These are phyloP conservation scores for Notechis scutatus DNA, from an alignment of 2,113 vertebrate species.

Conservation along the genomic window DNA sequence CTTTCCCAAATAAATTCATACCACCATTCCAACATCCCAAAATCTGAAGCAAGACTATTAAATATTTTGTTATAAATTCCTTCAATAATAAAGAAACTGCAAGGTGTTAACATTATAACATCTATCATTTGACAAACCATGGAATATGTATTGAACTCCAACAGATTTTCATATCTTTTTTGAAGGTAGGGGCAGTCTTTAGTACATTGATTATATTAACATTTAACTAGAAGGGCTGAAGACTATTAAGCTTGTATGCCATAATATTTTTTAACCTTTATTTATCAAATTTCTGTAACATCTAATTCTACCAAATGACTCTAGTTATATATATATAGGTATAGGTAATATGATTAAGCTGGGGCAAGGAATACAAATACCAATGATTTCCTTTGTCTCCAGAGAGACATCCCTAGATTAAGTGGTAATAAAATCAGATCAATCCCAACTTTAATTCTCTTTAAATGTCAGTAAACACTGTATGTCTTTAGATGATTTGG, in stretches of 20 bases:
- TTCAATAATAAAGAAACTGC: neutral
- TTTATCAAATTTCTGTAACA: neutral
- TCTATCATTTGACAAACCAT: neutral
- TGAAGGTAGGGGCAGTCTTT: neutral
- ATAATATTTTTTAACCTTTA: neutral
- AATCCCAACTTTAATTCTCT: neutral
- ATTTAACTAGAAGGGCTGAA: neutral
- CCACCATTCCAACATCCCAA: neutral
- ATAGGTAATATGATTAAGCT: neutral
- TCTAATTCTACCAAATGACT: neutral
- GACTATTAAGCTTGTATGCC: neutral
- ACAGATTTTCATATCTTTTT: neutral
- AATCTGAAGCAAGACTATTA: neutral
- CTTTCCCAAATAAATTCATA: neutral
- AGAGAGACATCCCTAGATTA: neutral
- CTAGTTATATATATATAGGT: neutral
- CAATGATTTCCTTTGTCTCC: neutral
- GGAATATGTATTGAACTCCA: neutral
- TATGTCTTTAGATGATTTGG: neutral
- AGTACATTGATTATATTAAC: neutral
- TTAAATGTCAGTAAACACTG: neutral
- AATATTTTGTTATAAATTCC: neutral
- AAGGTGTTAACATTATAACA: neutral
- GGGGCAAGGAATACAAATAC: neutral
- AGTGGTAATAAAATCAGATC: neutral